phyloP scores from a whole-genome alignment of 2,888 invertebrate species.

The Sesia apiformis region DNA sequence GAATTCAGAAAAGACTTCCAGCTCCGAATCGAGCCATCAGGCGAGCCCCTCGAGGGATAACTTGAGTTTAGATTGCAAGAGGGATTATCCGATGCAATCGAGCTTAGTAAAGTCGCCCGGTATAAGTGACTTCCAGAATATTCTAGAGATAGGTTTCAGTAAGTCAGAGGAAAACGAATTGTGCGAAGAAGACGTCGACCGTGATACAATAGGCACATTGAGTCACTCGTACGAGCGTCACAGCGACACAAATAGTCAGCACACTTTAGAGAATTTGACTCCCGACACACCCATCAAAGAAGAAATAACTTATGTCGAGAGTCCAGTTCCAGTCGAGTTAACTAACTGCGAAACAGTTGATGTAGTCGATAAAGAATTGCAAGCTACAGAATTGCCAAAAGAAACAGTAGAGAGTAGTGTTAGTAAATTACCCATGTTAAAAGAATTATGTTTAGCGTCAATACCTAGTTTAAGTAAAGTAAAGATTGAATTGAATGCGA shows the following conservation, averaged over 20 bases:
- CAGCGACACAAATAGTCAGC: slow-evolving; percentile 56
- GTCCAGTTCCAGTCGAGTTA: not conserved
- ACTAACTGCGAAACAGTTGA: slow-evolving; percentile 11
- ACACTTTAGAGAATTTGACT: slow-evolving; percentile 58
- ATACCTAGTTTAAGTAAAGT: slow-evolving; percentile 57
- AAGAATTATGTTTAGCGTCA: slow-evolving; percentile 56
- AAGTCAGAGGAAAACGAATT: slow-evolving; percentile 26
- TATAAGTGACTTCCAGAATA: slow-evolving; percentile 59
- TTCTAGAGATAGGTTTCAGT: slow-evolving; percentile 44
- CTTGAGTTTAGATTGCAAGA: slow-evolving; percentile 61
- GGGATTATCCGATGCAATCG: slow-evolving; percentile 53
- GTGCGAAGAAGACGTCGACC: slow-evolving; percentile 45
- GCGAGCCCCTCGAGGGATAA: slow-evolving; percentile 70
- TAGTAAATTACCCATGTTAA: slow-evolving; percentile 54
- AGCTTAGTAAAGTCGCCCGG: slow-evolving; percentile 65
- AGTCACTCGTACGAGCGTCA: slow-evolving; percentile 66
- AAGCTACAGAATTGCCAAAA: slow-evolving; percentile 52
- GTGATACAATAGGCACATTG: slow-evolving; percentile 56
- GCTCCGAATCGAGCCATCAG: slow-evolving; percentile 74
- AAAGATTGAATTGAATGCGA: slow-evolving; percentile 41
- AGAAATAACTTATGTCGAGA: slow-evolving; percentile 17
- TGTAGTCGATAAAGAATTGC: slow-evolving; percentile 20
- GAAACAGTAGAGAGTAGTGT: slow-evolving; percentile 41
- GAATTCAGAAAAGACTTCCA: slow-evolving; percentile 75
- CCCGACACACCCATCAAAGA: slow-evolving; percentile 61